Conservation (phyloP, 2,888 invertebrate species). For the Plebejus anna region DNA sequence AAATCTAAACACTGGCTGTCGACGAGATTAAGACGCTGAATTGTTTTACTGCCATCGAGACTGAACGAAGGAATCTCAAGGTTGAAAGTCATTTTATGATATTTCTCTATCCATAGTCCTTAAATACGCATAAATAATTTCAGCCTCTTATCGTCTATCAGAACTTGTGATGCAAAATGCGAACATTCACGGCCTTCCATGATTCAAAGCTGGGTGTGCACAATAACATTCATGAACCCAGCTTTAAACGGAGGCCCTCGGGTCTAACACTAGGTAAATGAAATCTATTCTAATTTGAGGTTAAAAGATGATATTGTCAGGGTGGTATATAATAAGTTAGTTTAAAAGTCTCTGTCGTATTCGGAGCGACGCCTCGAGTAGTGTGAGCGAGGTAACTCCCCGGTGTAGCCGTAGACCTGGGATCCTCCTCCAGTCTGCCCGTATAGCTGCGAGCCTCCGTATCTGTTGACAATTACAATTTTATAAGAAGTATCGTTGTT, state of each 20-base stretch:
- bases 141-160: conserved; percentile 22
- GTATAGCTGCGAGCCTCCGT: conserved; percentile 83
- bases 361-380: conserved; percentile 85
- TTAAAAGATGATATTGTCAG: conserved; percentile 74
- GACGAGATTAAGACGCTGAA: conserved; percentile 15
- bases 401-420: conserved; percentile 77
- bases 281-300: conserved; percentile 48
- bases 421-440: conserved; percentile 83
- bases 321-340: conserved; percentile 42
- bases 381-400: conserved; percentile 75
- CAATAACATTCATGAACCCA: conserved; percentile 21
- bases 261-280: conserved; percentile 25
- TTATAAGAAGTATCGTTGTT: neutral
- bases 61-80: neutral
- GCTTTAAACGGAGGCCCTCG: conserved; percentile 25
- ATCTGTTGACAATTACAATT: conserved; percentile 47
- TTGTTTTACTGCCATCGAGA: neutral
- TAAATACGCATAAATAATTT: conserved; percentile 6
- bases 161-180: conserved; percentile 26
- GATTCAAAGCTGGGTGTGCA: conserved; percentile 24
- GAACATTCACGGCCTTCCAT: conserved; percentile 14
- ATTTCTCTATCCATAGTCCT: neutral
- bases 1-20: conserved; percentile 37
- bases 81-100: neutral
- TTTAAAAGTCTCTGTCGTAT: conserved; percentile 89